Conservation (phyloP, 2,113 vertebrate species). For the Struthidea cinerea region DNA sequence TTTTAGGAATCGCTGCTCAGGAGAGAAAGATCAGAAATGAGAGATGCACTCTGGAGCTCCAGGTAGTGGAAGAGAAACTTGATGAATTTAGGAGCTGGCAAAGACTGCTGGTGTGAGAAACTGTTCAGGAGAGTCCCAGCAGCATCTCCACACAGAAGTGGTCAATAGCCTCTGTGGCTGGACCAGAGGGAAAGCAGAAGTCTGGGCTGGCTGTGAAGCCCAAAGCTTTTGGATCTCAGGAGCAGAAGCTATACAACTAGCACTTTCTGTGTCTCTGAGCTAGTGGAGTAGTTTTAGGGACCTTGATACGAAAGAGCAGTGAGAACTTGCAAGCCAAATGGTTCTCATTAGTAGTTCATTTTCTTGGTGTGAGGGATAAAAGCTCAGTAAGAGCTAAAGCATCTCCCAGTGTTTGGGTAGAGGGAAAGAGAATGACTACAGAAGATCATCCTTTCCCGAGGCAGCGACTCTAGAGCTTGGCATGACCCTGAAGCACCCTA, state of each 20-base stretch:
- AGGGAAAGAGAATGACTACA: not conserved
- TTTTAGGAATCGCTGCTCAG: not conserved
- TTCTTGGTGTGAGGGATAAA: conserved; percentile 42
- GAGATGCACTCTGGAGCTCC: not conserved
- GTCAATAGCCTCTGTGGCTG: not conserved
- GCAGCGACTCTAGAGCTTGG: not conserved
- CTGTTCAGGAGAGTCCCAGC: not conserved
- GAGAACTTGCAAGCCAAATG: conserved; percentile 5
- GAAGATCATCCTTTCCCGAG: not conserved
- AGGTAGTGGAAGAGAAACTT: not conserved
- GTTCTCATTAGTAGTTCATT: conserved; percentile 31
- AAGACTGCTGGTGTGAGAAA: not conserved
- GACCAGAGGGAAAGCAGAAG: not conserved
- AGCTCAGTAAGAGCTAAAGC: not conserved
- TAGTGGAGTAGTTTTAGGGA: not conserved
- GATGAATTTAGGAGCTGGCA: not conserved
- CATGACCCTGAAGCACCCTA: not conserved
- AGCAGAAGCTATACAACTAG: not conserved
- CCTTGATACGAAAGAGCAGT: not conserved
- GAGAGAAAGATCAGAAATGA: not conserved
- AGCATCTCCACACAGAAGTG: not conserved
- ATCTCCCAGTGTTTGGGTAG: not conserved
- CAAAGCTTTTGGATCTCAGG: not conserved
- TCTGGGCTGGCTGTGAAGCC: not conserved
- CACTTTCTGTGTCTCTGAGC: not conserved